Conservation (phyloP, 2,888 invertebrate species). For the Apotomis turbidana region DNA sequence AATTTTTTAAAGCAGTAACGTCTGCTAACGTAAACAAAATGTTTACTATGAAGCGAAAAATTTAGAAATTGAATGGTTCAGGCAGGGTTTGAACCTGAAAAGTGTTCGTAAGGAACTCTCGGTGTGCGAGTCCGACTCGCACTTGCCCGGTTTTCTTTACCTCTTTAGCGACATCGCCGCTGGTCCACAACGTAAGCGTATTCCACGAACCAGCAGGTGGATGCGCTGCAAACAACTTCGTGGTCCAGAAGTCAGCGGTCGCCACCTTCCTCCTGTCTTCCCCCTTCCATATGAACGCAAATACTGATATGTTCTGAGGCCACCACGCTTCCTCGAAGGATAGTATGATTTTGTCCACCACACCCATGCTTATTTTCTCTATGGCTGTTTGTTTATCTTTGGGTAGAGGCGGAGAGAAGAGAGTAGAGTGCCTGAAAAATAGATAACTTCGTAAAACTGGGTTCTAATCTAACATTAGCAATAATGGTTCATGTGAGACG, state of each 20-base stretch:
- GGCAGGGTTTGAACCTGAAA: too few species aligned
- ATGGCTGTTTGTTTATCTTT: conserved; percentile 80
- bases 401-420: conserved; percentile 85
- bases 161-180: conserved; percentile 50
- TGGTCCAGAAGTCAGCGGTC: conserved; percentile 46
- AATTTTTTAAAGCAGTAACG: too few species aligned
- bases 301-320: conserved; percentile 60
- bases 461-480: too few species aligned
- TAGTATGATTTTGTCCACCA: conserved; percentile 87
- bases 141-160: conserved; percentile 48
- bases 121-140: too few species aligned
- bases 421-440: conserved; percentile 58
- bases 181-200: conserved; percentile 49
- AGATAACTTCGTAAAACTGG: too few species aligned
- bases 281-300: conserved; percentile 66
- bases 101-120: too few species aligned
- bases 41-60: too few species aligned
- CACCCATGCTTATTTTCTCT: conserved; percentile 85
- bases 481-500: too few species aligned
- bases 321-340: conserved; percentile 87
- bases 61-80: too few species aligned
- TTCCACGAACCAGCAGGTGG: conserved; percentile 45
- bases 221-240: conserved; percentile 46
- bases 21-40: too few species aligned
- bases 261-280: conserved; percentile 44